Evolutionary conservation across 2,888 invertebrate genomes (phyloP), one percentile per base, ranked within the genome.

Genomic region (Caenorhabditis sp.): DNA sequence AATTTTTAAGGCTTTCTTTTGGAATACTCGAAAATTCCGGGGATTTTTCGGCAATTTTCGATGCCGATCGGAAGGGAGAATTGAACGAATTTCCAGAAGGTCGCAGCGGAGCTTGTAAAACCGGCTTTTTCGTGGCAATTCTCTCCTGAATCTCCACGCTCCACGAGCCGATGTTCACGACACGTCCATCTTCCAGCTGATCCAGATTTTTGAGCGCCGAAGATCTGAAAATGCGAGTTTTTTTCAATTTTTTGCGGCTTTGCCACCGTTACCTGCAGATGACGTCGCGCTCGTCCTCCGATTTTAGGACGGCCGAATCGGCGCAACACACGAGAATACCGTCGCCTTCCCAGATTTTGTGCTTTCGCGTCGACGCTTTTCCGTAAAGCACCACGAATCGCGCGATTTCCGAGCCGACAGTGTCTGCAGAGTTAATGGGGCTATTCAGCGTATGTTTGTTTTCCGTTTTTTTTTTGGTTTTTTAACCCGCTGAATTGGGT

Each of bases 341-440:
- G 46, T 85, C 85, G 9, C 78, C 78, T 61, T 83, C 83, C 84
- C 84, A 85, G 15, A 78, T 83, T 78, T 84, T 85, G 70, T 84
- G 82, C 62, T 84, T 84, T 39, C 83, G 62, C 2, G 81, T 81
- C 7, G 83, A 82, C 35, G 77, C 73, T 50, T 82, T 80, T 3
- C 82, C 84, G 43, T 81, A 85, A 13, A 84, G 52, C 11, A 83
- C 82, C 17, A 71, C 61, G 58, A 79, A 85, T n/a, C 83, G 65
- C 1, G 73, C 78, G 26, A 73, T 22, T 62, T 80, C 80, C n/a
- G 37, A 17, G 9, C 37, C 39, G 7, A 59, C 46, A 20, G 41
- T 39, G 26, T 65, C 70, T 70, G 30, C 7, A 22, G n/a, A n/a
- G n/a, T n/a, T n/a, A n/a, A n/a, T n/a, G n/a, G n/a, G n/a, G n/a